These are phyloP conservation scores for Saccopteryx bilineata DNA, from an alignment of 2,113 vertebrate species.

Conservation along the genomic window DNA sequence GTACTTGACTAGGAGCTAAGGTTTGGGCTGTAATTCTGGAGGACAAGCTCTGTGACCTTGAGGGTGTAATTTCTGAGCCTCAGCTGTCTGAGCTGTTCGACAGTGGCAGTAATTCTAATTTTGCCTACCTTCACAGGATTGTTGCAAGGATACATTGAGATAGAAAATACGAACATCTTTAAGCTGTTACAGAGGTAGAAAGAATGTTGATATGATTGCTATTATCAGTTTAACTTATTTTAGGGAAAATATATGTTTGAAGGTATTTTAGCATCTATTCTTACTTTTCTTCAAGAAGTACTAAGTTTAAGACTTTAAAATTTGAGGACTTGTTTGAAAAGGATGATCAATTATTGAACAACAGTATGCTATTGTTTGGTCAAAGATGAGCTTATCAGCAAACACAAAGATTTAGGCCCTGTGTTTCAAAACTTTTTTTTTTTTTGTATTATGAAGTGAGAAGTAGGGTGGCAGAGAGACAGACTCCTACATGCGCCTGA, in stretches of 20 bases:
- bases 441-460: no score
- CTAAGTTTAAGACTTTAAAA: slow-evolving; percentile 52
- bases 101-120: neutral
- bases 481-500: no score
- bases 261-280: slow-evolving; percentile 44
- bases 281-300: slow-evolving; percentile 56
- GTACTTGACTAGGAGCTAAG: neutral
- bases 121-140: neutral
- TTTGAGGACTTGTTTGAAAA: slow-evolving; percentile 60
- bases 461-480: no score
- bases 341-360: slow-evolving; percentile 6
- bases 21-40: neutral
- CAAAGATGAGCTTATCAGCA: slow-evolving; percentile 42
- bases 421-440: slow-evolving; percentile 27
- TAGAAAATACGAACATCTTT: slow-evolving; percentile 11
- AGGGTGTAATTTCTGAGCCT: slow-evolving; percentile 14
- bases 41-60: neutral
- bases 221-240: slow-evolving; percentile 12
- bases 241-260: slow-evolving; percentile 45
- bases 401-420: neutral
- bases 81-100: neutral
- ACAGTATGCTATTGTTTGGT: neutral
- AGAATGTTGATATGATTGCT: slow-evolving; percentile 23
- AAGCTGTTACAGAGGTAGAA: slow-evolving; percentile 16
- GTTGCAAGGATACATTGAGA: neutral